Percentiles rank a stretch among this genome's conserved stretches.
Evolutionary conservation across 2,888 invertebrate species (phyloP).

Genomic region (Deilephila elpenor): DNA sequence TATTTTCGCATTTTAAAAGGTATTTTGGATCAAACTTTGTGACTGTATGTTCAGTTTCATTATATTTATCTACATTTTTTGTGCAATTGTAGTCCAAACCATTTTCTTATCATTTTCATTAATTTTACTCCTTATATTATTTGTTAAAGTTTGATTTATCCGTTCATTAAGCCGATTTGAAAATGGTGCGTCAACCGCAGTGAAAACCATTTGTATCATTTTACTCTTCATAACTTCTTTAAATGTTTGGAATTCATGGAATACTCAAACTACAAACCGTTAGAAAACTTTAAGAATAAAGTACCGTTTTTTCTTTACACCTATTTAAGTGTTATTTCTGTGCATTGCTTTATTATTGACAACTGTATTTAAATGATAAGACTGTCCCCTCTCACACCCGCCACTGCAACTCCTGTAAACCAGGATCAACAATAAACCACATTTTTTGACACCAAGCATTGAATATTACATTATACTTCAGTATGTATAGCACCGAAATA

Average conservation of each 20-base stretch:
- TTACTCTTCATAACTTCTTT: conserved; percentile 32
- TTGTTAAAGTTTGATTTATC: conserved; percentile 44
- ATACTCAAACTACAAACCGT: too few species aligned
- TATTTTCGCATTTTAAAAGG: conserved; percentile 43
- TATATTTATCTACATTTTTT: conserved; percentile 23
- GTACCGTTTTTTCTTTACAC: too few species aligned
- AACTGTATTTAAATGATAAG: too few species aligned
- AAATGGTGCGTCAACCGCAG: conserved; percentile 44
- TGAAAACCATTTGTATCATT: conserved; percentile 47
- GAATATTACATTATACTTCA: too few species aligned
- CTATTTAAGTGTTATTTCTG: too few species aligned
- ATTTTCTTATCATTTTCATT: conserved; percentile 19
- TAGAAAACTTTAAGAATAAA: too few species aligned
- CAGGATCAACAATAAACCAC: too few species aligned
- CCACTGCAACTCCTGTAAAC: too few species aligned
- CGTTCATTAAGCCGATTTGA: conserved; percentile 32
- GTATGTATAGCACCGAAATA: too few species aligned
- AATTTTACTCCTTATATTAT: conserved; percentile 42
- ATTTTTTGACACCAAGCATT: too few species aligned
- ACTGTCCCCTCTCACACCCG: too few species aligned
- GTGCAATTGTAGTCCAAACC: conserved; percentile 22
- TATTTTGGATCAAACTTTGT: conserved; percentile 47
- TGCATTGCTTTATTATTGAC: too few species aligned
- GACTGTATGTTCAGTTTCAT: conserved; percentile 43
- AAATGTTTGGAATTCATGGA: conserved; percentile 32